phyloP scores from a whole-genome alignment of 2,888 invertebrate genomes.

The Exephanes ischioxanthus region DNA sequence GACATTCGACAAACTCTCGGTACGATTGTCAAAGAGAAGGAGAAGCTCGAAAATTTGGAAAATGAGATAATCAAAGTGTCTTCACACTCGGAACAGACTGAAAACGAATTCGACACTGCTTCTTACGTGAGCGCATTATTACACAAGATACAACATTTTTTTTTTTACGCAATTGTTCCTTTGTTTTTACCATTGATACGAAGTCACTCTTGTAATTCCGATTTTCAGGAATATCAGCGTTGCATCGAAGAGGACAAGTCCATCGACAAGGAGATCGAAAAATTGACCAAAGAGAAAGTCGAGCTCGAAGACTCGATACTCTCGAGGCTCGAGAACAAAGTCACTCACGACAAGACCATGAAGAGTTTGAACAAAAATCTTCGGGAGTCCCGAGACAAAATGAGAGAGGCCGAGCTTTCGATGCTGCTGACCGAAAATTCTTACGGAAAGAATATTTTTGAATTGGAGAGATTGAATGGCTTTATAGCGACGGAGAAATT shows the following conservation, averaged over 20 bases:
- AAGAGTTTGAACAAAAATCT: conserved; percentile 85
- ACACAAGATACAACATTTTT: background rate
- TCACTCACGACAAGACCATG: conserved; percentile 90
- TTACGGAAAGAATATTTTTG: conserved; percentile 87
- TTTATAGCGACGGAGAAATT: conserved; percentile 74
- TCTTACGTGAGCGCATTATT: conserved; percentile 70
- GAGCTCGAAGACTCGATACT: conserved; percentile 89
- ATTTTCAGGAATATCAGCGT: conserved; percentile 86
- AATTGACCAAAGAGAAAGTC: conserved; percentile 86
- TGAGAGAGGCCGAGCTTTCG: conserved; percentile 86
- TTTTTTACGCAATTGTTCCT: background rate
- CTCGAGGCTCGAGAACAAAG: conserved; percentile 88
- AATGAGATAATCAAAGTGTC: conserved; percentile 86
- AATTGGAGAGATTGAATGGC: conserved; percentile 86
- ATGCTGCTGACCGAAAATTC: conserved; percentile 87
- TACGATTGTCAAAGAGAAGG: conserved; percentile 86
- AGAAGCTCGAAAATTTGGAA: conserved; percentile 86
- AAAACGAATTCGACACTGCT: conserved; percentile 87
- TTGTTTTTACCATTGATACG: background rate
- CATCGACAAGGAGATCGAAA: conserved; percentile 86
- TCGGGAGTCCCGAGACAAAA: conserved; percentile 84
- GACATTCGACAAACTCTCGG: conserved; percentile 85
- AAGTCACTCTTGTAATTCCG: background rate
- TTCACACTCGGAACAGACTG: conserved; percentile 88
- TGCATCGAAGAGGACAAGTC: conserved; percentile 84